Evolutionary conservation across 1,140 invertebrate genomes (phyloP), one percentile per base, ranked within the genome.

Genomic region (Neomicropteryx cornuta): DNA sequence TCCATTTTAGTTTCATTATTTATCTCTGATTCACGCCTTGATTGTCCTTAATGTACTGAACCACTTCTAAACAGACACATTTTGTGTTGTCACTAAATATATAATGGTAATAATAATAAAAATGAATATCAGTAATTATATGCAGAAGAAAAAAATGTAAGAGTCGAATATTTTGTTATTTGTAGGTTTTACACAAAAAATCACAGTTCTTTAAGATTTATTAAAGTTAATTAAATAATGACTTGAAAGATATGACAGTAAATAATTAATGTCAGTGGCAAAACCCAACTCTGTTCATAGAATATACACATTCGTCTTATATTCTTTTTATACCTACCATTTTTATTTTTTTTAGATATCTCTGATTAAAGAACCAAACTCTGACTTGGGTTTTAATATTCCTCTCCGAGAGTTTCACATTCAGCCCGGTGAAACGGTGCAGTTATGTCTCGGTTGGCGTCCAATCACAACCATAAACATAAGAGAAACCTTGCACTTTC

Each of bases 401-500:
- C 75, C 66, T 28, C 66, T 69, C 56, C 50, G 52, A 45, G 58
- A 73, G 49, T 58, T 58, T 46, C 44, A 45, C 17, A 53, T 75
- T 44, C 39, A 70, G 48, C 51, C 69, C 30, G 40, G 68, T 44
- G 49, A 60, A 46, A 54, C 67, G 43, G 46, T 58, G 33, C 41
- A 53, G 48, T 23, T 57, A 83, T 33, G 66, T 68, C 21, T 58
- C 83, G 42, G 49, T 54, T 22, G 83, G 81, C 81, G 67, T 48
- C 8, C 79, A 81, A 1, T 55, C 39, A 20, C 58, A 72, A 35
- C 60, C 60, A 33, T 72, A 74, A 16, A 58, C 69, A 3, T 74
- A 48, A 63, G 79, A 42, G 73, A 80, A 45, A 73, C 66, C 1
- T 48, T 83, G 14, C 71, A 74, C 43, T 56, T 83, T 11, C 67